Evolutionary conservation across 2,888 invertebrate species (phyloP).

Genomic region (Perithous albicinctus): DNA sequence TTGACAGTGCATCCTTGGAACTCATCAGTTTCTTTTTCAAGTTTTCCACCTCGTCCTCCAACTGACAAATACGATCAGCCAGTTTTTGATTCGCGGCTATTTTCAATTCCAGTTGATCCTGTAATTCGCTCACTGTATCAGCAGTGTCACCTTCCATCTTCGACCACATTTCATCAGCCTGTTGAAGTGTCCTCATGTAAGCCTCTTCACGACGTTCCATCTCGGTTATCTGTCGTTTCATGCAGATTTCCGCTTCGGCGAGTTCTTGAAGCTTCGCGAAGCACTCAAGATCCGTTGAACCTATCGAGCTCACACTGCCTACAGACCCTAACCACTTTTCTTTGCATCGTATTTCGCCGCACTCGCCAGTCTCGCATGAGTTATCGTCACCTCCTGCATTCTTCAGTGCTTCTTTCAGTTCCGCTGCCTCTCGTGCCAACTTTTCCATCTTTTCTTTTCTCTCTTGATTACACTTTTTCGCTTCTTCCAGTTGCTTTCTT

Average conservation of each 20-base stretch:
- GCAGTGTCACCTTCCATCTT: slow-evolving; percentile 88
- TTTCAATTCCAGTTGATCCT: slow-evolving; percentile 86
- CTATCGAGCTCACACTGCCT: slow-evolving; percentile 76
- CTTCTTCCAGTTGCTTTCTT: slow-evolving; percentile 73
- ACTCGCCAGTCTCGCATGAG: slow-evolving; percentile 69
- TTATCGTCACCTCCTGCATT: slow-evolving; percentile 61
- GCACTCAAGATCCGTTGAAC: slow-evolving; percentile 82
- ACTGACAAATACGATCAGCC: slow-evolving; percentile 84
- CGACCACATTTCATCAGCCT: slow-evolving; percentile 90
- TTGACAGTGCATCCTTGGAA: slow-evolving; percentile 85
- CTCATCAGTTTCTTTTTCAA: slow-evolving; percentile 86
- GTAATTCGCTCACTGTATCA: slow-evolving; percentile 84
- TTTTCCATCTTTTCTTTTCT: slow-evolving; percentile 70
- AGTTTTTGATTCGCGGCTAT: slow-evolving; percentile 86
- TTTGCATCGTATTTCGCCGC: slow-evolving; percentile 72
- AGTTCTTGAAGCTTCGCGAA: slow-evolving; percentile 86
- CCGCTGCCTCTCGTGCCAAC: slow-evolving; percentile 71
- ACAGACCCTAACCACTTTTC: slow-evolving; percentile 67
- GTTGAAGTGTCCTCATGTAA: slow-evolving; percentile 90
- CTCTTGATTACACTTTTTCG: slow-evolving; percentile 72
- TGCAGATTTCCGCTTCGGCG: slow-evolving; percentile 86
- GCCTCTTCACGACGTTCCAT: slow-evolving; percentile 88
- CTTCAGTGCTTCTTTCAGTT: slow-evolving; percentile 63
- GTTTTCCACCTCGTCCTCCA: slow-evolving; percentile 86
- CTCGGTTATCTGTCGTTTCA: slow-evolving; percentile 88